Conservation (phyloP, 2,113 vertebrate species). For the Ardeotis arabs region DNA sequence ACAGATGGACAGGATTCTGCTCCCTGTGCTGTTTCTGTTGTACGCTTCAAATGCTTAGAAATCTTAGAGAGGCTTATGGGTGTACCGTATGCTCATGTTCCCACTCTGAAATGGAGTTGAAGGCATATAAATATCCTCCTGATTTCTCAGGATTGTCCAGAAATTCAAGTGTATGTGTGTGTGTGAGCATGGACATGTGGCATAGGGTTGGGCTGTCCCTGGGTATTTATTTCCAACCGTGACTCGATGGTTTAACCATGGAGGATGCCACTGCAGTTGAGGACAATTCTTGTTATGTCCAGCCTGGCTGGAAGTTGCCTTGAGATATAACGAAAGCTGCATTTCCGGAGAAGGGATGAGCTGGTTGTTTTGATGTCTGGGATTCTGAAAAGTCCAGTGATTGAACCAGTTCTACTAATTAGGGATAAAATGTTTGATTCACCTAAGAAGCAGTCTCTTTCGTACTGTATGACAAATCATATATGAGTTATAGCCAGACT, state of each 20-base stretch:
- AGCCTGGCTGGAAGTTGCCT: background rate
- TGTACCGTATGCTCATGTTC: background rate
- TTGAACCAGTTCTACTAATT: background rate
- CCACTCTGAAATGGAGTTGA: background rate
- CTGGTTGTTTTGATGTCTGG: background rate
- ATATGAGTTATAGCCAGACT: background rate
- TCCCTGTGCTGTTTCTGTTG: conserved; percentile 12
- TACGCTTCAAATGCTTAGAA: background rate
- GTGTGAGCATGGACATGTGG: background rate
- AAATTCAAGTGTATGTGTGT: background rate
- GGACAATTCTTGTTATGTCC: background rate
- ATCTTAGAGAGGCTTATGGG: background rate
- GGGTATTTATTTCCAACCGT: background rate
- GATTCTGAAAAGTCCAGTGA: background rate
- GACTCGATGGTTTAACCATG: background rate
- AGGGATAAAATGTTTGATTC: background rate
- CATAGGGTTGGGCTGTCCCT: background rate
- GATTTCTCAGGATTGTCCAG: background rate
- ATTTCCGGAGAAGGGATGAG: background rate
- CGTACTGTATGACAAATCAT: background rate
- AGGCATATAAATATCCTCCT: background rate
- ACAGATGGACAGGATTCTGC: conserved; percentile 44
- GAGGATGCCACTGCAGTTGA: background rate
- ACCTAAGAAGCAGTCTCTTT: background rate
- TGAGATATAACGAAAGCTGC: background rate